Evolutionary conservation across 2,113 vertebrate genomes (phyloP).

Genomic region (Podarcis muralis): DNA sequence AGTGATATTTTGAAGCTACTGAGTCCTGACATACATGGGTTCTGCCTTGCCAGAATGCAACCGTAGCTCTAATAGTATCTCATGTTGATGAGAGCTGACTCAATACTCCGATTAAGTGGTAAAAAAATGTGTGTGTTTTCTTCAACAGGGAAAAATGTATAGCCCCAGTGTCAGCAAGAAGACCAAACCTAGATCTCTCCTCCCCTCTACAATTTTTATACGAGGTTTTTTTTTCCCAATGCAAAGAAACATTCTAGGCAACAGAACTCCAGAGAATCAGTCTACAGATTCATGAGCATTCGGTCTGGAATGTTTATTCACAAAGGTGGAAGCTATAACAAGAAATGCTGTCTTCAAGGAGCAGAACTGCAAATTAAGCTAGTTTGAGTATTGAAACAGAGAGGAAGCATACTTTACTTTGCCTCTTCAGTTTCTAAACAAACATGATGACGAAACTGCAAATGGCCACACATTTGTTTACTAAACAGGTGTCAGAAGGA

Average conservation of each 20-base stretch:
- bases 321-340: background rate
- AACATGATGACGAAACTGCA: background rate
- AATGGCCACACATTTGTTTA: too few species aligned
- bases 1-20: background rate
- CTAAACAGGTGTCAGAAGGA: background rate
- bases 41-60: background rate
- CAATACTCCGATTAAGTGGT: background rate
- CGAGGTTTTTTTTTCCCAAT: background rate
- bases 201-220: background rate
- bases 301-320: background rate
- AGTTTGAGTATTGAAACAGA: background rate
- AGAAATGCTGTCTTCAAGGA: background rate
- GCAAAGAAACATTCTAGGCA: background rate
- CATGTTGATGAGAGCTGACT: background rate
- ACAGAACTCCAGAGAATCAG: background rate
- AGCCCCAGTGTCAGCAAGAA: background rate
- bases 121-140: background rate
- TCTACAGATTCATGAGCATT: background rate
- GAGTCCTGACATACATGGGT: background rate
- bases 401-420: background rate
- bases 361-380: background rate
- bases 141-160: background rate
- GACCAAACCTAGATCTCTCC: background rate
- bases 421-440: background rate
- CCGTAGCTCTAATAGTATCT: background rate